Conservation (phyloP, 2,888 invertebrate genomes). For the Leptinotarsa rubiginosa region DNA sequence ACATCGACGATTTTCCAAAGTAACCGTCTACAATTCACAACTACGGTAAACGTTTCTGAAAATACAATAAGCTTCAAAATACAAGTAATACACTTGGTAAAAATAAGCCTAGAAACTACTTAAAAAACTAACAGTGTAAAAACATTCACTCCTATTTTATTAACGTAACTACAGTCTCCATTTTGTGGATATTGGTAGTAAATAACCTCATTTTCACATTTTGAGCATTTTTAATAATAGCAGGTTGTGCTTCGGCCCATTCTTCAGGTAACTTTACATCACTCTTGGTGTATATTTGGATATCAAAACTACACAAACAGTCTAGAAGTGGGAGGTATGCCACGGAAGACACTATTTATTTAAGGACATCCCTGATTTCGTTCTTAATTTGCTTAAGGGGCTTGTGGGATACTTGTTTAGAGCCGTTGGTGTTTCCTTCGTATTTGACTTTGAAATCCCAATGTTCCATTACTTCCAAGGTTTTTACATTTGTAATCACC, state of each 20-base stretch:
- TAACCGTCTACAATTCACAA: background rate
- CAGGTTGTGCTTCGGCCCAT: conserved; percentile 93
- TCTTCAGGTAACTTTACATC: conserved; percentile 87
- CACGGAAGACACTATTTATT: conserved; percentile 95
- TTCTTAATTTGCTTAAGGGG: conserved; percentile 90
- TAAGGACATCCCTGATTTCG: conserved; percentile 94
- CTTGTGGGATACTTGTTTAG: conserved; percentile 73
- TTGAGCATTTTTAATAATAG: conserved; percentile 89
- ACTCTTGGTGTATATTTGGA: conserved; percentile 88
- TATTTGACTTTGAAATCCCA: conserved; percentile 98
- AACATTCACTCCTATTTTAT: conserved; percentile 71
- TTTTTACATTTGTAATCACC: conserved; percentile 89
- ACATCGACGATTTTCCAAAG: too few species aligned
- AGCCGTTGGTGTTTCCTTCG: conserved; percentile 71
- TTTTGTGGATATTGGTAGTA: conserved; percentile 93
- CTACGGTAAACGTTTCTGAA: background rate
- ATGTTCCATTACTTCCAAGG: conserved; percentile 92
- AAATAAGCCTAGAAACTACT: conserved; percentile 11
- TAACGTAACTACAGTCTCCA: conserved; percentile 95
- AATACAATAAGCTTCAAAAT: background rate
- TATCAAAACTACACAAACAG: conserved; percentile 92
- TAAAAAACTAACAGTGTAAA: conserved; percentile 17
- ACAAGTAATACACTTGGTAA: background rate
- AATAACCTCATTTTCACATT: conserved; percentile 92
- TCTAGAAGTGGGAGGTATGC: conserved; percentile 95